Conservation (phyloP, 1,140 invertebrate species). For the Drosophila ironensis region DNA sequence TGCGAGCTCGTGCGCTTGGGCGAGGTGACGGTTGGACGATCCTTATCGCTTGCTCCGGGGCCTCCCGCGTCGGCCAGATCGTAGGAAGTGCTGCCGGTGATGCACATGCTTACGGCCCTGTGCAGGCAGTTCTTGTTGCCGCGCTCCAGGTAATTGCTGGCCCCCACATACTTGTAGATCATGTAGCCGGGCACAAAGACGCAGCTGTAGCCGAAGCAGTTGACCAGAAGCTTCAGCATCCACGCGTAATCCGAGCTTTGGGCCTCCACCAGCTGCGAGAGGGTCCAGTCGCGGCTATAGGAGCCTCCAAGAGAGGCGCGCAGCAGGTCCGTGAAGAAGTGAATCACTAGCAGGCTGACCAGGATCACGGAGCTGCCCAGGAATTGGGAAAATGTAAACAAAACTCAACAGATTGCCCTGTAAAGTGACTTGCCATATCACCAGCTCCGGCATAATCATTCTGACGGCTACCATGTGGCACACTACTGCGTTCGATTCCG, state of each 20-base stretch:
- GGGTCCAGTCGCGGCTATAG: constrained; percentile 58
- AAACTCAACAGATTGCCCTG: too few relatives aligned
- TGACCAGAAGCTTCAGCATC: constrained; percentile 89
- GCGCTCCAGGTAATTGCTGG: constrained; percentile 90
- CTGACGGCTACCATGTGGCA: constrained; percentile 56
- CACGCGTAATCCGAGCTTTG: constrained; percentile 85
- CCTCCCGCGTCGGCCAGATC: constrained; percentile 46
- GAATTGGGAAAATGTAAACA: background rate
- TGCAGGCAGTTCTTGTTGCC: constrained; percentile 84
- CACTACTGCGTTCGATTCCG: constrained; percentile 18
- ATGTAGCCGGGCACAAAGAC: constrained; percentile 93
- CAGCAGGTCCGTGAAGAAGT: constrained; percentile 76
- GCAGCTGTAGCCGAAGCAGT: constrained; percentile 94
- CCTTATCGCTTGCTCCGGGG: constrained; percentile 64
- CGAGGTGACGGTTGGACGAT: constrained; percentile 29
- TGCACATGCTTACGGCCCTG: constrained; percentile 85
- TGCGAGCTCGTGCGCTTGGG: constrained; percentile 82
- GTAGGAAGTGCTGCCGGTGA: constrained; percentile 83
- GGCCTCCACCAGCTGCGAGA: constrained; percentile 73
- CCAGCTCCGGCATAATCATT: constrained; percentile 67
- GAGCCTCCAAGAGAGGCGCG: constrained; percentile 57
- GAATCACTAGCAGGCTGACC: constrained; percentile 66
- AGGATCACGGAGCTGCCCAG: constrained; percentile 61
- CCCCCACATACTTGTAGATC: constrained; percentile 91
- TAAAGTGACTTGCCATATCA: too few relatives aligned